Percentiles rank a stretch among this genome's conserved stretches.
These are phyloP conservation scores for Nebria brevicollis DNA, from an alignment of 2,888 invertebrate species.

Conservation along the genomic window DNA sequence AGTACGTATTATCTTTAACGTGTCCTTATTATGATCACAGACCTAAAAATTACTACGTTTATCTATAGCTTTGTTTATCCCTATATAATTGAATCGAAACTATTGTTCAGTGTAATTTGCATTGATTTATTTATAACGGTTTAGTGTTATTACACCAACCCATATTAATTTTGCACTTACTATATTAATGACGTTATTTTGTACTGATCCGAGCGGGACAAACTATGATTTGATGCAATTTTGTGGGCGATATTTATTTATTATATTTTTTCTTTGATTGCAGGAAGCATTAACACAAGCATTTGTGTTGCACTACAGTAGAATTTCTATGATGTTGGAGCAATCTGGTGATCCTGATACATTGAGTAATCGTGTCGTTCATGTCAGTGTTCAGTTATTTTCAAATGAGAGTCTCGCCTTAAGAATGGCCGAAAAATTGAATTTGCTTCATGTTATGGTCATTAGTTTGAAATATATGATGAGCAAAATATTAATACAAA, in stretches of 20 bases:
- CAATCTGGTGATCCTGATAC: slow-evolving; percentile 88
- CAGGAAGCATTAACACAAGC: slow-evolving; percentile 92
- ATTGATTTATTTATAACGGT: too few relatives aligned
- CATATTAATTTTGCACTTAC: too few relatives aligned
- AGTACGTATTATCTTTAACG: slow-evolving; percentile 62
- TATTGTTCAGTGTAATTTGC: too few relatives aligned
- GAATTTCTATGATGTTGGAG: slow-evolving; percentile 91
- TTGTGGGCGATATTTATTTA: not conserved
- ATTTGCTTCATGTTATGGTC: slow-evolving; percentile 92
- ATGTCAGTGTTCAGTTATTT: slow-evolving; percentile 96
- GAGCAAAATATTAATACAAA: slow-evolving; percentile 88
- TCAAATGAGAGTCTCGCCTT: slow-evolving; percentile 92
- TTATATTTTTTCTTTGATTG: slow-evolving; percentile 48
- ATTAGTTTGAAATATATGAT: slow-evolving; percentile 92
- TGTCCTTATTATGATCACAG: too few relatives aligned
- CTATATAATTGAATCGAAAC: too few relatives aligned
- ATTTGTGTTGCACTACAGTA: slow-evolving; percentile 95
- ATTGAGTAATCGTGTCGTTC: slow-evolving; percentile 94
- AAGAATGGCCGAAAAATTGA: slow-evolving; percentile 90
- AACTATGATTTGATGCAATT: not conserved
- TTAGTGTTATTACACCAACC: too few relatives aligned
- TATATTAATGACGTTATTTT: too few relatives aligned
- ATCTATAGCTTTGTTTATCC: too few relatives aligned
- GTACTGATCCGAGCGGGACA: too few relatives aligned
- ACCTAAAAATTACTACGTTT: too few relatives aligned